Evolutionary conservation across 2,888 invertebrate species (phyloP), one percentile per base, ranked within the genome.

Genomic region (Noctua comes): DNA sequence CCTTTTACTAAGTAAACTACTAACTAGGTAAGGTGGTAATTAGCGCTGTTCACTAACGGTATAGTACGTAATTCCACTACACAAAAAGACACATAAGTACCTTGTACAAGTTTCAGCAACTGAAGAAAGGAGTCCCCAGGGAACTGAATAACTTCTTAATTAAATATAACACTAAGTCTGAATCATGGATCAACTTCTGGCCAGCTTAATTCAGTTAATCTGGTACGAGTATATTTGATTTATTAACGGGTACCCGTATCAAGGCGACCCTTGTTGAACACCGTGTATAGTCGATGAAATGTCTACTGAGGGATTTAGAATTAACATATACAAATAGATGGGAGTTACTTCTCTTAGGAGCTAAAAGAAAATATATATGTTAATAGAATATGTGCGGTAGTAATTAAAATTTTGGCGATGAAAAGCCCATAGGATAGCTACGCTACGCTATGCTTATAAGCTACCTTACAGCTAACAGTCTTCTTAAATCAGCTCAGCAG

Each of bases 111-210:
- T 76, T 85, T 40, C 40, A 76, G 62, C 57, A 73, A 40, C 64
- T 64, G 18, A 84, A 64, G 72, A 79, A 68, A 79, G 80, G 43
- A 65, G 73, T 73, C 75, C 43, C 77, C 24, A 18, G 43, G 43
- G 87, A 77, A 65, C 51, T 46, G 64, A 77, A 84, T 64, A 86
- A 85, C 72, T 85, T 75, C 64, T 36, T 85, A 86, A 85, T 85
- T 76, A 86, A 85, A 85, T 85, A 86, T 64, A 83, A 27, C 84
- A 83, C 87, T 83, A 73, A 84, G 76, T 69, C 71, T 84, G 84
- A 86, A 76, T 86, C 87, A 83, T 83, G 71, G 84, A 76, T 80
- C 84, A 85, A 85, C 80, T 85, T 80, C 51, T 79, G n/a, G 48
- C 76, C 27, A 36, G 70, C 51, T 74, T 86, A 79, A 86, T 79